Conservation (phyloP, 2,888 invertebrate species). For the Nomada fucata region DNA sequence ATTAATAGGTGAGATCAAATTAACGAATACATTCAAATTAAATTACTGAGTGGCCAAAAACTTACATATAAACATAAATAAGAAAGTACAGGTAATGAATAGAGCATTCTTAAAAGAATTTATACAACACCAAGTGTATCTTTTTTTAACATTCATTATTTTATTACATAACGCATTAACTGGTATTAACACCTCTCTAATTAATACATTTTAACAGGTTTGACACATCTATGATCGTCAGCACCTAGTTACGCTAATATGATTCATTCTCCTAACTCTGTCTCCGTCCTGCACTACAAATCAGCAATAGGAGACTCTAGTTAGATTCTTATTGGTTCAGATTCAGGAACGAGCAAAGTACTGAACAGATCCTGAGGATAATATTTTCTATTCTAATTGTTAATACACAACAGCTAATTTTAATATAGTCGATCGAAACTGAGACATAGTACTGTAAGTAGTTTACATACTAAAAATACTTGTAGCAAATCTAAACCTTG, state of each 20-base stretch:
- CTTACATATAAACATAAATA: too few species aligned
- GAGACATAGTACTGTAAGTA: neutral
- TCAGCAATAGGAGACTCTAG: conserved; percentile 16
- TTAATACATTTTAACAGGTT: conserved; percentile 1
- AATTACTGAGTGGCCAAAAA: neutral
- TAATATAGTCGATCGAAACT: neutral
- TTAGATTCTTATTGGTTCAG: conserved; percentile 35
- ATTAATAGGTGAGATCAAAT: neutral
- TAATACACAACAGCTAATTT: neutral
- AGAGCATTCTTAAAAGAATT: neutral
- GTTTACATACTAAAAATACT: neutral
- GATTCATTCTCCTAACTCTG: conserved; percentile 43
- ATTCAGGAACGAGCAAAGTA: conserved; percentile 11
- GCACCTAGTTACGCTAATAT: conserved; percentile 20
- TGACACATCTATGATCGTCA: conserved; percentile 8
- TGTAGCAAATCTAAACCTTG: too few species aligned
- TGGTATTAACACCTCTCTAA: neutral
- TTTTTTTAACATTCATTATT: neutral
- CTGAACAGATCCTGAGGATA: neutral
- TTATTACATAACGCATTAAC: neutral
- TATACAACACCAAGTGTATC: neutral
- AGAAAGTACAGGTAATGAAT: too few species aligned
- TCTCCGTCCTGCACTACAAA: conserved; percentile 15
- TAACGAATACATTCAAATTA: neutral
- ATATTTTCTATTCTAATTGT: neutral